These are phyloP conservation scores for Herpetotheres cachinnans DNA, from an alignment of 2,113 vertebrate species.

Conservation along the genomic window DNA sequence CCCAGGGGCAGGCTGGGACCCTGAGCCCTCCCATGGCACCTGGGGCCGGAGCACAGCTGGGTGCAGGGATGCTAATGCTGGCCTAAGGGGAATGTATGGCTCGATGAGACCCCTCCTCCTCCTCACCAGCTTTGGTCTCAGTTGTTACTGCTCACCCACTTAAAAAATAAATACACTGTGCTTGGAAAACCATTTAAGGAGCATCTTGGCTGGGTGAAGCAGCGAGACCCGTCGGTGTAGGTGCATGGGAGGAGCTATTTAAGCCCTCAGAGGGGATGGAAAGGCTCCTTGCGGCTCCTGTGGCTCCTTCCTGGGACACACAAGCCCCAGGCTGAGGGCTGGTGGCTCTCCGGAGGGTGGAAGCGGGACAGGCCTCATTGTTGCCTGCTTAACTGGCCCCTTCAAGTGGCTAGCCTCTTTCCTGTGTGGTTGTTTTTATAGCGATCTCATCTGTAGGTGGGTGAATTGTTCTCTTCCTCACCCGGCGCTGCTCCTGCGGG, in stretches of 20 bases:
- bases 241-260: neutral
- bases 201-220: neutral
- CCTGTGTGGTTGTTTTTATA: neutral
- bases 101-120: neutral
- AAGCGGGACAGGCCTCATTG: neutral
- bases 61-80: neutral
- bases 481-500: neutral
- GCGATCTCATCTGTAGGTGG: slow-evolving; percentile 1
- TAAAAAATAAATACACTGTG: neutral
- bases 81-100: fast-evolving
- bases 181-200: neutral
- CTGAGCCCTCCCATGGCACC: neutral
- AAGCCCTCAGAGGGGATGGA: neutral
- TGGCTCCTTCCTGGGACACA: neutral
- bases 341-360: neutral
- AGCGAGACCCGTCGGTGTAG: fast-evolving
- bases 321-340: neutral
- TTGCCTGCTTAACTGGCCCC: neutral
- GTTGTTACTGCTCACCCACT: neutral
- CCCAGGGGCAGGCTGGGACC: neutral
- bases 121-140: neutral
- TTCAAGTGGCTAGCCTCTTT: slow-evolving; percentile 18
- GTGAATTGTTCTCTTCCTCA: slow-evolving; percentile 32
- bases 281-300: neutral
- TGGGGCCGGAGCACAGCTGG: neutral